Percentiles rank a stretch among this genome's conserved stretches.
These are phyloP conservation scores for Brachionus angularis DNA, from an alignment of 1,140 invertebrate species.

Conservation along the genomic window DNA sequence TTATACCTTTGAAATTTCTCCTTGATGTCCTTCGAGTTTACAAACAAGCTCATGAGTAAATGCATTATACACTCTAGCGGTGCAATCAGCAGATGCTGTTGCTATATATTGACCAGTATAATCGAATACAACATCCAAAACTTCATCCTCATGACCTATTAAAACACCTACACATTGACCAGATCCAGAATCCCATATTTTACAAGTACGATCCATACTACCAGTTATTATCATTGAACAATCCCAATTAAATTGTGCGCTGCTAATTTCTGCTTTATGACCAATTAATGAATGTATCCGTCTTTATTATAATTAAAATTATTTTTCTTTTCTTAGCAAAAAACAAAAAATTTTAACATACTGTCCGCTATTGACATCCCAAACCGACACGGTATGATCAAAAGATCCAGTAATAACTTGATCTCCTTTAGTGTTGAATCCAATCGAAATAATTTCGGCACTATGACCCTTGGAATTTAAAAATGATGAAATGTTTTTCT, in stretches of 20 bases:
- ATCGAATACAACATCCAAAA: conserved; percentile 71
- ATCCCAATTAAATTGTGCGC: conserved; percentile 71
- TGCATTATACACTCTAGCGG: conserved; percentile 67
- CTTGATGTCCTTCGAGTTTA: conserved; percentile 67
- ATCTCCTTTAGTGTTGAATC: conserved; percentile 68
- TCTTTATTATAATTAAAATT: too few relatives aligned
- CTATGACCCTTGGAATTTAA: conserved; percentile 64
- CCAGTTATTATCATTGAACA: conserved; percentile 67
- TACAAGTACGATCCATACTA: conserved; percentile 70
- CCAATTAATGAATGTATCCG: conserved; percentile 65
- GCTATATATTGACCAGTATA: conserved; percentile 67
- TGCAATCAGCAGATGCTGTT: conserved; percentile 69
- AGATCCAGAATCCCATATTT: conserved; percentile 68
- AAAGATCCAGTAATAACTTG: conserved; percentile 73
- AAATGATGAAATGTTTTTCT: too few relatives aligned
- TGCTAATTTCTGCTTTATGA: conserved; percentile 70
- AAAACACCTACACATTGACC: conserved; percentile 64
- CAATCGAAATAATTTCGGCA: conserved; percentile 69
- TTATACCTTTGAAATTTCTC: conserved; percentile 71
- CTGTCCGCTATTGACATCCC: conserved; percentile 69
- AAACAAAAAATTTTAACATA: conserved; percentile 54
- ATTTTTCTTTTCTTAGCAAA: background rate
- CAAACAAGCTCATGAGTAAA: conserved; percentile 63
- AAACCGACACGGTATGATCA: conserved; percentile 69
- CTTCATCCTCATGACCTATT: conserved; percentile 68